Conservation (phyloP, 1,140 invertebrate genomes). For the Microplitis mediator region DNA sequence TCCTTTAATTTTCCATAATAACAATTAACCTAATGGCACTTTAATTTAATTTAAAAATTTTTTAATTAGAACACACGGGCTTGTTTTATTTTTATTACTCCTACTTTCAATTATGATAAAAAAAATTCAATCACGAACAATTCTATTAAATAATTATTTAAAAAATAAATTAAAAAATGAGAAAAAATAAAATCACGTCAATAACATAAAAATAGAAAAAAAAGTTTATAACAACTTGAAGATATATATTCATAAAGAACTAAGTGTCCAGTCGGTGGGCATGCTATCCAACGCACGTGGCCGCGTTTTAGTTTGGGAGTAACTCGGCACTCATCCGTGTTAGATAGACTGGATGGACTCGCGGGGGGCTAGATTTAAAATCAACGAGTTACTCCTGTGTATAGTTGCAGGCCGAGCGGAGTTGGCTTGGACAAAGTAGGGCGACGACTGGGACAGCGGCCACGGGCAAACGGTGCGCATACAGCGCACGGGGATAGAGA, state of each 20-base stretch:
- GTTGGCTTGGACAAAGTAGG: conserved; percentile 62
- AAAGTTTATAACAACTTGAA: not conserved
- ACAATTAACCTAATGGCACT: too few species aligned
- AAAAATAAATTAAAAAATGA: too few species aligned
- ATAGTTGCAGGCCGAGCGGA: conserved; percentile 40
- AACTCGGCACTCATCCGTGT: conserved; percentile 5
- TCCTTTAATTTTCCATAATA: too few species aligned
- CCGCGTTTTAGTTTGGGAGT: conserved; percentile 13
- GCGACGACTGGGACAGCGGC: conserved; percentile 61
- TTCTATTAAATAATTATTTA: too few species aligned
- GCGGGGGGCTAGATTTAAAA: conserved; percentile 13
- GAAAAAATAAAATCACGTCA: too few species aligned
- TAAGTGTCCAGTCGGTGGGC: conserved; percentile 2
- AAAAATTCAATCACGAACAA: too few species aligned
- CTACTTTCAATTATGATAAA: too few species aligned
- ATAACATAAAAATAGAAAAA: not conserved
- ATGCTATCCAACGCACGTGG: conserved; percentile 11
- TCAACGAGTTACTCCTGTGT: conserved; percentile 8
- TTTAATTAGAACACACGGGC: too few species aligned
- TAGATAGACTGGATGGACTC: conserved; percentile 5
- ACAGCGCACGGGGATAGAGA: conserved; percentile 40
- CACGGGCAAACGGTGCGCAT: conserved; percentile 53
- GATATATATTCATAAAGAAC: not conserved
- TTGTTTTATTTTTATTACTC: too few species aligned
- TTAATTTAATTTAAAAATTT: too few species aligned